A percentile compares a stretch with the other conserved stretches of the same genome.
Evolutionary conservation across 2,888 invertebrate genomes (phyloP).

Genomic region (Sminthurides aquaticus): DNA sequence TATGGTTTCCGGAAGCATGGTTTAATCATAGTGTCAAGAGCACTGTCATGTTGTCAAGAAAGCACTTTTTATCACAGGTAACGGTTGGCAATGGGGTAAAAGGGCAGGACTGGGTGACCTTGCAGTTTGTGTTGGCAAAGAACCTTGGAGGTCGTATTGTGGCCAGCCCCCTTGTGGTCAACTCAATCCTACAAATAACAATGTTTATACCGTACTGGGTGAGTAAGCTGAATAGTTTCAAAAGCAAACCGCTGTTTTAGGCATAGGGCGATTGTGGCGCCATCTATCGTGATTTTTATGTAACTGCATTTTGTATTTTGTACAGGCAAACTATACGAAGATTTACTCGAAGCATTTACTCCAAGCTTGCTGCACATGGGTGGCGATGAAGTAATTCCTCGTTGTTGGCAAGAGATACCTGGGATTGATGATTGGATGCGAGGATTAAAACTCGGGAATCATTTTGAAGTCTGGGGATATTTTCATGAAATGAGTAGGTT

Average conservation of each 20-base stretch:
- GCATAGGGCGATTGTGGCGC: not conserved
- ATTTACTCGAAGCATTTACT: slow-evolving; percentile 62
- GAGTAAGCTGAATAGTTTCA: not conserved
- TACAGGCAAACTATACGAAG: slow-evolving; percentile 57
- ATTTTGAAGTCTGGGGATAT: slow-evolving; percentile 45
- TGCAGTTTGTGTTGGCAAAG: slow-evolving; percentile 44
- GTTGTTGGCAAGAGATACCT: slow-evolving; percentile 68
- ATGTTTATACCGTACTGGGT: slow-evolving; percentile 37
- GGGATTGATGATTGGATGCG: slow-evolving; percentile 54
- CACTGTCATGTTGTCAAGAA: too few relatives aligned
- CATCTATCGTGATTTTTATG: not conserved
- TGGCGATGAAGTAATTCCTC: slow-evolving; percentile 66
- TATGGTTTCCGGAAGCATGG: too few relatives aligned
- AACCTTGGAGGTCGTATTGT: slow-evolving; percentile 49
- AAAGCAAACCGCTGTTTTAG: not conserved
- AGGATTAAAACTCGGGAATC: slow-evolving; percentile 44
- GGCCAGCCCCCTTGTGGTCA: slow-evolving; percentile 62
- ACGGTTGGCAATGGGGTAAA: slow-evolving; percentile 45
- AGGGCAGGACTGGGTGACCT: slow-evolving; percentile 53
- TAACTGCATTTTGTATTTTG: not conserved
- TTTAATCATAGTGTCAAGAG: too few relatives aligned
- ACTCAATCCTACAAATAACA: slow-evolving; percentile 43
- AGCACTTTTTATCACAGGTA: too few relatives aligned
- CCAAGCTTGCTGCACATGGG: slow-evolving; percentile 44
- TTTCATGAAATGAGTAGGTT: slow-evolving; percentile 45